A percentile compares a stretch with the other conserved stretches of the same genome.
Conservation (phyloP, 2,888 invertebrate species). For the Melinaea marsaeus region DNA sequence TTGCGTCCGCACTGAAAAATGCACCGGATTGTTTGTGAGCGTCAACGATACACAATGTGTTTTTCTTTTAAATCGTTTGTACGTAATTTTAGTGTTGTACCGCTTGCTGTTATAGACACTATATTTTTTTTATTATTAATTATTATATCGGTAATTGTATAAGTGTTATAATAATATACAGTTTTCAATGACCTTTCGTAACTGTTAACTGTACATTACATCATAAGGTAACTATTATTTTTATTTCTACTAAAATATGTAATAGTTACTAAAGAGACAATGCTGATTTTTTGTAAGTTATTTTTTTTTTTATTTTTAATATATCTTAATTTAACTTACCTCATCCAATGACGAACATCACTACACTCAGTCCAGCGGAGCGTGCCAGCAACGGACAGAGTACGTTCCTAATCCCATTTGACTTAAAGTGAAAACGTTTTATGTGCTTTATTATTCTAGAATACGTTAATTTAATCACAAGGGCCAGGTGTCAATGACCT, state of each 20-base stretch:
- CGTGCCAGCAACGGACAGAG: constrained; percentile 35
- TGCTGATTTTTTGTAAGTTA: too few relatives aligned
- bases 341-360: constrained; percentile 23
- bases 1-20: constrained; percentile 54
- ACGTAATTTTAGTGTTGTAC: constrained; percentile 45
- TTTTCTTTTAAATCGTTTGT: constrained; percentile 59
- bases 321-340: background rate
- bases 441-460: constrained; percentile 29
- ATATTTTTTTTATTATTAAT: too few relatives aligned
- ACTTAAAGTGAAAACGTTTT: constrained; percentile 41
- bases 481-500: background rate
- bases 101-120: constrained; percentile 33
- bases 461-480: constrained; percentile 22
- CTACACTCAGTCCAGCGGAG: constrained; percentile 36
- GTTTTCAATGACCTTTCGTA: too few relatives aligned
- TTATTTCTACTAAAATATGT: too few relatives aligned
- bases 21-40: constrained; percentile 50
- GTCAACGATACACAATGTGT: constrained; percentile 41
- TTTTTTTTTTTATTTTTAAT: too few relatives aligned
- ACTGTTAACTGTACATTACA: too few relatives aligned
- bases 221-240: too few relatives aligned
- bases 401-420: constrained; percentile 35
- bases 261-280: too few relatives aligned
- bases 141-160: too few relatives aligned
- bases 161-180: too few relatives aligned